phyloP scores from a whole-genome alignment of 2,113 vertebrate species.

The Gambusia affinis region DNA sequence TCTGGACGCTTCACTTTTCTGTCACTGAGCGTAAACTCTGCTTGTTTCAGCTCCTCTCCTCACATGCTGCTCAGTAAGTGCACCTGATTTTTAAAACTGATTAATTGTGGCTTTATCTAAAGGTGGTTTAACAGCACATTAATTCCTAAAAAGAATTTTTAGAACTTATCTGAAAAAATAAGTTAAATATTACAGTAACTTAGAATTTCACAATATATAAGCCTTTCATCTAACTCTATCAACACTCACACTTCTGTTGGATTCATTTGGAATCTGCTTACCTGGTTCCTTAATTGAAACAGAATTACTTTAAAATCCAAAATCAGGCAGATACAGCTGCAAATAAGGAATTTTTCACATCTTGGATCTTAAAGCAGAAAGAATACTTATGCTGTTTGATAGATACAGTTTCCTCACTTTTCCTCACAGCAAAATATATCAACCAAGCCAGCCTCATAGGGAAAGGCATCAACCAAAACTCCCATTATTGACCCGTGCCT shows the following conservation, averaged over 20 bases:
- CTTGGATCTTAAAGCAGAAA: conserved; percentile 20
- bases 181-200: conserved; percentile 25
- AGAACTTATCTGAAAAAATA: conserved; percentile 39
- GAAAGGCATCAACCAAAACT: conserved; percentile 64
- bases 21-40: background rate
- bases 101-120: conserved; percentile 58
- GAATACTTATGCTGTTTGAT: conserved; percentile 26
- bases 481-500: conserved; percentile 67
- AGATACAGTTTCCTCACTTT: conserved; percentile 55
- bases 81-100: conserved; percentile 41
- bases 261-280: conserved; percentile 13
- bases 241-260: conserved; percentile 1
- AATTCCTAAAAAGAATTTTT: conserved; percentile 48
- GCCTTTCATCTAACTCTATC: conserved; percentile 25
- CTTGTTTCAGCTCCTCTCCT: background rate
- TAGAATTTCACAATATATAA: conserved; percentile 44
- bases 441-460: conserved; percentile 59
- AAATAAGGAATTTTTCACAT: background rate
- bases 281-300: conserved; percentile 24
- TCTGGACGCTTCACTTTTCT: background rate
- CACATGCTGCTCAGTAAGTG: background rate
- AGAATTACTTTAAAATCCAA: conserved; percentile 16
- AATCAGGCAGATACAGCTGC: conserved; percentile 5
- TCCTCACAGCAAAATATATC: conserved; percentile 47
- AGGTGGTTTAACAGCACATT: conserved; percentile 39